These are phyloP conservation scores for Mamestra configurata DNA, from an alignment of 1,140 invertebrate genomes.

Conservation along the genomic window DNA sequence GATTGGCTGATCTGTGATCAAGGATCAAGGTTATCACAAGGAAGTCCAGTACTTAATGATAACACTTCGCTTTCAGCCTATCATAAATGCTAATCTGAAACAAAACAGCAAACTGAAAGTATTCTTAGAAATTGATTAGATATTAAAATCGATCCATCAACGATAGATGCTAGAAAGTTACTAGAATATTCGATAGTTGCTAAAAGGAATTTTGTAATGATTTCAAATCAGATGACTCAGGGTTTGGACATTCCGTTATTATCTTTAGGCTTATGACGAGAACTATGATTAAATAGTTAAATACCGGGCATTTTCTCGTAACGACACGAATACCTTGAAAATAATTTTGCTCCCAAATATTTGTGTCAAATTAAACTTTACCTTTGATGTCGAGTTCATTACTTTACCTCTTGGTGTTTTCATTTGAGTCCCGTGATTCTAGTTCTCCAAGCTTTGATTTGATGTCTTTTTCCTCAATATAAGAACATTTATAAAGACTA, in stretches of 20 bases:
- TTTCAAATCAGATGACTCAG: background rate
- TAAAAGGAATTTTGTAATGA: background rate
- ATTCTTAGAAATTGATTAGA: slow-evolving; percentile 1
- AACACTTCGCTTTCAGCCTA: background rate
- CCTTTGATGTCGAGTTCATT: too few relatives aligned
- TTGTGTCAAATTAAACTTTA: too few relatives aligned
- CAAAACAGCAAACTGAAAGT: background rate
- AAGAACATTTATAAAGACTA: too few relatives aligned
- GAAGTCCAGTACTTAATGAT: background rate
- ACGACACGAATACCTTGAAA: too few relatives aligned
- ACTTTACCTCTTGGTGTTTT: too few relatives aligned
- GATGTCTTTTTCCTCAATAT: too few relatives aligned
- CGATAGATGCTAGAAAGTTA: background rate
- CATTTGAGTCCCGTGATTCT: too few relatives aligned
- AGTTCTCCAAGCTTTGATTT: too few relatives aligned
- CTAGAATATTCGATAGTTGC: background rate
- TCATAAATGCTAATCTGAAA: background rate
- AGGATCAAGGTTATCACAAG: background rate
- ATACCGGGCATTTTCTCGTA: too few relatives aligned
- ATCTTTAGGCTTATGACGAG: background rate
- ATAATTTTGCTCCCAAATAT: too few relatives aligned
- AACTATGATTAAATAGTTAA: too few relatives aligned
- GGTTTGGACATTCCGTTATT: background rate
- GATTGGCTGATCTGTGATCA: too few relatives aligned
- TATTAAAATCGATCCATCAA: background rate